phyloP scores from a whole-genome alignment of 1,140 invertebrate species.

The Lepidurus packardi region DNA sequence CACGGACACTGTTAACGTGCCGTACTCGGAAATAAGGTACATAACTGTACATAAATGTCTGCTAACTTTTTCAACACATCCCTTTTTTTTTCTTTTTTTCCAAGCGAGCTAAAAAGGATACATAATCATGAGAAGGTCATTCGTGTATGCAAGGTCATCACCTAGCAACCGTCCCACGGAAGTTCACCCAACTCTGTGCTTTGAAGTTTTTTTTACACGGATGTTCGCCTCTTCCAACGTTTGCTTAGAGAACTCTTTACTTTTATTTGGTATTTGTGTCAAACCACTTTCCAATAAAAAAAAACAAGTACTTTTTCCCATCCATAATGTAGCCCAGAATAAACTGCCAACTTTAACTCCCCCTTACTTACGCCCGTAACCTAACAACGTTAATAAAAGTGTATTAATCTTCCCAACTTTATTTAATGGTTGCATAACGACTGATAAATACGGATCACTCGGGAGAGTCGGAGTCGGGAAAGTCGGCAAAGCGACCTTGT shows the following conservation, averaged over 20 bases:
- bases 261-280: no score
- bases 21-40: no score
- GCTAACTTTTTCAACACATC: background rate
- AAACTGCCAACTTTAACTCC: no score
- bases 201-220: background rate
- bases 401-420: no score
- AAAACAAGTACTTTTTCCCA: background rate
- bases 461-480: no score
- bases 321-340: no score
- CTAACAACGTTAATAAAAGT: no score
- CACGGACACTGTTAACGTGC: no score
- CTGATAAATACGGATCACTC: no score
- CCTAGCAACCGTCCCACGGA: conserved; percentile 1
- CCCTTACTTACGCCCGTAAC: no score
- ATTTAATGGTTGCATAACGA: no score
- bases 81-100: background rate
- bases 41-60: background rate
- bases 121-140: conserved; percentile 8
- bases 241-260: background rate
- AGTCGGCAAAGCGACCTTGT: no score
- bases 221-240: background rate
- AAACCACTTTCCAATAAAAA: background rate
- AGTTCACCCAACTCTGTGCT: conserved; percentile 7
- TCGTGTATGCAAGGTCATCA: conserved; percentile 11
- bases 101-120: background rate